Base-by-base conservation (phyloP, 2,113 vertebrate species). In the Microcebus griseorufus region DNA sequence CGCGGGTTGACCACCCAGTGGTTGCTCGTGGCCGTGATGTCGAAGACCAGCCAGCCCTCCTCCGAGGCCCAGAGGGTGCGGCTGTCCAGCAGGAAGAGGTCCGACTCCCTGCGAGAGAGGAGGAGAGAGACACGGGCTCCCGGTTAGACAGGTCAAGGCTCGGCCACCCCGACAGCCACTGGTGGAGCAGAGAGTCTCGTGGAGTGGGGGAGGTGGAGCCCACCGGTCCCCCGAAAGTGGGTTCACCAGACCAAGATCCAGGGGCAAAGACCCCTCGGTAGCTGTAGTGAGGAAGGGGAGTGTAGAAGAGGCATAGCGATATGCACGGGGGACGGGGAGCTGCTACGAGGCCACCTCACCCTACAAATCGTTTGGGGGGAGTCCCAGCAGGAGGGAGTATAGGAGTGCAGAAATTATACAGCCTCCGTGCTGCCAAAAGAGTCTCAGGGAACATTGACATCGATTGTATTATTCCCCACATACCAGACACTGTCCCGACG, bases 31-130 rank as follows among this genome's bases (percentile, higher is more conserved):
- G 99, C 99, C 0, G 99, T 99, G 45, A 99, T 99, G 94, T 99
- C 99, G 39, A 99, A 99, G 96, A 99, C 99, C 98, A 99, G 97
- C 99, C 99, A 99, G 65, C 99, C 99, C 97, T 99, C 99, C 98
- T 99, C 99, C 0, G 99, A 99, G 0, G 99, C 99, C 99, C 99
- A 99, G 98, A 99, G 99, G 14, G 99, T 99, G 60, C 99, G 99
- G 5, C 99, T 99, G 98, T 99, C 99, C 0, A 99, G 99, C 95
- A 99, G 99, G 96, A 99, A 99, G 95, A 99, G 98, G 96, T 99
- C 99, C 0, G 99, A 99, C 97, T 99, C 99, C 98, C 99, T 99
- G 98, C 9, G 97, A 96, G 55, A 96, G 14, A 48, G 29, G 69
- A 64, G 60, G 27, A 70, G 65, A 93, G 37, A 96, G 42, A 1